These are phyloP conservation scores for Muraenolepis orangiensis DNA, from an alignment of 2,797 vertebrate species.

Conservation along the genomic window DNA sequence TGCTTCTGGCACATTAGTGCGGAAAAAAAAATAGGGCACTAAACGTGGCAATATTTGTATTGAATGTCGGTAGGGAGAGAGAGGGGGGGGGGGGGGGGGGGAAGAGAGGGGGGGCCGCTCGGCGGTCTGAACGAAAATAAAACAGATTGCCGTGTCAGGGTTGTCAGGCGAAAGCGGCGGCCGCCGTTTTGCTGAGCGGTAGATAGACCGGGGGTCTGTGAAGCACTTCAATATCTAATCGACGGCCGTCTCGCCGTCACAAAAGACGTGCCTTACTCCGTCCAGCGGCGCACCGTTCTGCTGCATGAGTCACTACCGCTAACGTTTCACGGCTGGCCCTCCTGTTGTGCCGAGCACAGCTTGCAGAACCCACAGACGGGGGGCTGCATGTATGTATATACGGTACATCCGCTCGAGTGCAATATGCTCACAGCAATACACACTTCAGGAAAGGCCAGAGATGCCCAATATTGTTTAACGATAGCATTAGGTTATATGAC, in stretches of 20 bases:
- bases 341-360: conserved; percentile 37
- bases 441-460: conserved; percentile 9
- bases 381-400: not conserved
- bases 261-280: conserved; percentile 11
- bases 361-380: conserved; percentile 23
- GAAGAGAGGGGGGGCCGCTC: not conserved
- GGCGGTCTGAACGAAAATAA: conserved; percentile 7
- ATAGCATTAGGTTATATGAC: conserved; percentile 34
- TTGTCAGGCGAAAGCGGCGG: not conserved
- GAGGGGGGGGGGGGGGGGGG: too few species aligned
- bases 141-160: not conserved
- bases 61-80: conserved; percentile 1
- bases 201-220: conserved; percentile 18
- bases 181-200: not conserved
- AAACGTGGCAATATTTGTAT: conserved; percentile 8
- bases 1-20: conserved; percentile 21
- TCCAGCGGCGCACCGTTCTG: conserved; percentile 7
- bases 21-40: conserved; percentile 4
- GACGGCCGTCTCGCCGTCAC: not conserved
- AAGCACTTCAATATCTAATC: conserved; percentile 2
- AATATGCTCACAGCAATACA: conserved; percentile 16
- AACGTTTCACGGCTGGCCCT: conserved; percentile 40
- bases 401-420: not conserved
- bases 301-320: conserved; percentile 30
- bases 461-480: conserved; percentile 15